Percentiles rank a stretch among this genome's conserved stretches.
Evolutionary conservation across 2,113 vertebrate genomes (phyloP).

Genomic region (Vulpes vulpes): DNA sequence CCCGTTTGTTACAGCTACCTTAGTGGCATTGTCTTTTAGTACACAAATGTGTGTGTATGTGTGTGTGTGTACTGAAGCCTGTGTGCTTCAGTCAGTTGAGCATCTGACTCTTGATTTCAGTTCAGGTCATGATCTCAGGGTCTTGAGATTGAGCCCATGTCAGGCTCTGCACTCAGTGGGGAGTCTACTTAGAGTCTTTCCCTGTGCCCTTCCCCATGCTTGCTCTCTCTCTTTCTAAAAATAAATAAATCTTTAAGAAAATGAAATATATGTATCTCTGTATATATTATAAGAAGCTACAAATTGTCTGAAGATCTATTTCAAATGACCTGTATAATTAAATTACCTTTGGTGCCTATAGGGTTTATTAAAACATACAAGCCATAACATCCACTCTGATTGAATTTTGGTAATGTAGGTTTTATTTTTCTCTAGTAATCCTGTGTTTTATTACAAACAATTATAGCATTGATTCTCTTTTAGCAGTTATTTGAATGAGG

Average conservation of each 20-base stretch:
- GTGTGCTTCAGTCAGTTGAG: too few relatives aligned
- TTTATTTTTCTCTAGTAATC: background rate
- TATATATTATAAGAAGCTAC: slow-evolving; percentile 79
- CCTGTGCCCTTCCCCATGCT: too few relatives aligned
- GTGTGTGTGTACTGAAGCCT: too few relatives aligned
- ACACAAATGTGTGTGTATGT: background rate
- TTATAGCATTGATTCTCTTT: background rate
- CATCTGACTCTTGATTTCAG: too few relatives aligned
- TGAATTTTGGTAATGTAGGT: background rate
- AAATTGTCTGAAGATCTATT: slow-evolving; percentile 85
- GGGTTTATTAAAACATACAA: slow-evolving; percentile 56
- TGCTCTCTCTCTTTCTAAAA: too few relatives aligned
- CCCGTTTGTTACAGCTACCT: slow-evolving; percentile 24
- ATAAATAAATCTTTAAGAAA: too few relatives aligned
- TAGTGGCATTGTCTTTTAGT: background rate
- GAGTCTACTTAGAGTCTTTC: too few relatives aligned
- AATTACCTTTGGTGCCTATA: slow-evolving; percentile 79
- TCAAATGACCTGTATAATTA: slow-evolving; percentile 84
- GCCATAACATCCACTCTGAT: background rate
- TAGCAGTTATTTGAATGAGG: background rate
- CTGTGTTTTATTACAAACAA: background rate
- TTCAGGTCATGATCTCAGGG: too few relatives aligned
- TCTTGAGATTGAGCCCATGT: too few relatives aligned
- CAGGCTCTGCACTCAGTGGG: too few relatives aligned
- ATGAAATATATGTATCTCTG: slow-evolving; percentile 73